Conservation (phyloP, 2,113 vertebrate genomes). For the Hoplias malabaricus region DNA sequence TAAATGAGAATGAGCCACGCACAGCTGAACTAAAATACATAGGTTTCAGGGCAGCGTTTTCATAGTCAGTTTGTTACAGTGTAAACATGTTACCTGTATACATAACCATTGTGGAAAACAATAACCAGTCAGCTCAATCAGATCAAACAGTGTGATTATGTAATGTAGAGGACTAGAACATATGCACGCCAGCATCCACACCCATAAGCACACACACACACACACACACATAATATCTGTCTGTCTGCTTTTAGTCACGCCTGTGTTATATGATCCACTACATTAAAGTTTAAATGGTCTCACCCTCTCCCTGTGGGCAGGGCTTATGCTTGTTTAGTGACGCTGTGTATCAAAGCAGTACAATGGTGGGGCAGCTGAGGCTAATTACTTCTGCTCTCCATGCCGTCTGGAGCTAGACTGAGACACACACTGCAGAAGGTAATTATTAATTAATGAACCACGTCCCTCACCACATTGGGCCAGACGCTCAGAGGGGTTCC, state of each 20-base stretch:
- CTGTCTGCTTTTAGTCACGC: background rate
- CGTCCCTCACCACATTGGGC: background rate
- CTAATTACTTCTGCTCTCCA: background rate
- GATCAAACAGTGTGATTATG: too few relatives aligned
- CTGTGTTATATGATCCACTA: background rate
- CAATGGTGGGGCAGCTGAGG: background rate
- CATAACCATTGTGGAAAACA: too few relatives aligned
- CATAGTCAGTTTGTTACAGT: too few relatives aligned
- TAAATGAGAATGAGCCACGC: too few relatives aligned
- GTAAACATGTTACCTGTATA: too few relatives aligned
- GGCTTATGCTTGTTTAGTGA: conserved; percentile 1
- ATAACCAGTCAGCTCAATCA: too few relatives aligned
- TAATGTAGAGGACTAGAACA: too few relatives aligned
- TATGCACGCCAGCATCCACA: background rate
- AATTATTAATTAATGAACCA: conserved; percentile 21
- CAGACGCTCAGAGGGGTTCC: background rate
- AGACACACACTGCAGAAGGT: background rate
- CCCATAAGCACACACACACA: background rate
- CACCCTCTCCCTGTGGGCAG: background rate
- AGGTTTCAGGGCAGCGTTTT: too few relatives aligned
- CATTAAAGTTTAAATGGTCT: background rate
- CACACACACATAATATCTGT: background rate
- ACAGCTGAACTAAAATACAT: too few relatives aligned
- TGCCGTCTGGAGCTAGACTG: background rate
- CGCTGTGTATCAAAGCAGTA: background rate